phyloP scores from a whole-genome alignment of 2,888 invertebrate species.

The Archips crataeganus region DNA sequence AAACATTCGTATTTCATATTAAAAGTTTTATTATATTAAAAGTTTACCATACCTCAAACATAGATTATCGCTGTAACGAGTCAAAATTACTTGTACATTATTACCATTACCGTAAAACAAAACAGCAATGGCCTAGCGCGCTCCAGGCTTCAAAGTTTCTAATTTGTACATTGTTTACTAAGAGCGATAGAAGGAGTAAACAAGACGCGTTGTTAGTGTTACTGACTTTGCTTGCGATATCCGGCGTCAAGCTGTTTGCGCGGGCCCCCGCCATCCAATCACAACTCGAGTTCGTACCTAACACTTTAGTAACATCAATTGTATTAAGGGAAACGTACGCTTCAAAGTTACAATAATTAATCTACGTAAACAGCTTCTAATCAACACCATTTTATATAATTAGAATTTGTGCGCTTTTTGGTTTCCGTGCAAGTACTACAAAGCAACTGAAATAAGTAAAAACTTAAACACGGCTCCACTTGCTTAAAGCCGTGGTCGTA shows the following conservation, averaged over 20 bases:
- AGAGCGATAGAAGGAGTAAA: conserved; percentile 55
- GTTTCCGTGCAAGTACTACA: too few relatives aligned
- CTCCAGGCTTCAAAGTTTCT: conserved; percentile 47
- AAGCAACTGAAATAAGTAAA: too few relatives aligned
- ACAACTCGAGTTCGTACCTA: conserved; percentile 43
- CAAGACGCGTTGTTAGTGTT: conserved; percentile 51
- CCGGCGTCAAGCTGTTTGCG: conserved; percentile 56
- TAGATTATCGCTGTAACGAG: not conserved
- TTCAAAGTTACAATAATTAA: not conserved
- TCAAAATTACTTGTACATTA: not conserved
- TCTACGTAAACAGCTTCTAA: not conserved
- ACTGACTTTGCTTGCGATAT: conserved; percentile 51
- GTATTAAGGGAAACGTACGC: not conserved
- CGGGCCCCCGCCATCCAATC: conserved; percentile 48
- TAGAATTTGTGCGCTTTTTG: not conserved
- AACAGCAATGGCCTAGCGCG: not conserved
- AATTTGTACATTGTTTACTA: conserved; percentile 62
- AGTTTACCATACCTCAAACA: not conserved
- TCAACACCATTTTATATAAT: not conserved
- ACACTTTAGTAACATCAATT: not conserved
- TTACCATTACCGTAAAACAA: not conserved
- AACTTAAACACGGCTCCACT: too few relatives aligned
- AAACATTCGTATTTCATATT: too few relatives aligned
- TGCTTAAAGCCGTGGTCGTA: too few relatives aligned
- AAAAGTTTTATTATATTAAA: too few relatives aligned